These are phyloP conservation scores for Paraescarpia echinospica DNA, from an alignment of 1,140 invertebrate genomes.

Conservation along the genomic window DNA sequence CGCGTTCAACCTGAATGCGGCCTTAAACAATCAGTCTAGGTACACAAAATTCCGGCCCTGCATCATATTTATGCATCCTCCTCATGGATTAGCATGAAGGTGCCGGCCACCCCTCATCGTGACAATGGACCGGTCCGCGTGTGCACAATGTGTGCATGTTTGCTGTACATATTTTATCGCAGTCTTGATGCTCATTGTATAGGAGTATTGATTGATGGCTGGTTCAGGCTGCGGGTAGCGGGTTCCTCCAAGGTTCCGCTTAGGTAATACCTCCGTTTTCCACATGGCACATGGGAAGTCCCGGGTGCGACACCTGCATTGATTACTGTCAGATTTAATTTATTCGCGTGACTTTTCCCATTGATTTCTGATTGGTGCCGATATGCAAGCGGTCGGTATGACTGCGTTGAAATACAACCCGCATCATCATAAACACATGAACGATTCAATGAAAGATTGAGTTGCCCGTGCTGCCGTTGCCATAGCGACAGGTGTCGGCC, in stretches of 20 bases:
- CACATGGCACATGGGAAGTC: not conserved
- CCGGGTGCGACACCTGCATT: not conserved
- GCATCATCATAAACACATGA: not conserved
- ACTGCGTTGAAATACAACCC: not conserved
- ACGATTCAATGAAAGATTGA: not conserved
- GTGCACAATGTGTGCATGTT: not conserved
- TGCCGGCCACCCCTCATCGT: not conserved
- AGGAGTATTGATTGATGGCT: not conserved
- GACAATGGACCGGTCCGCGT: not conserved
- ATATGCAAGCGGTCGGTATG: not conserved
- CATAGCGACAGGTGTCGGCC: not conserved
- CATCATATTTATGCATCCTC: not conserved
- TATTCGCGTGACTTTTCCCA: not conserved
- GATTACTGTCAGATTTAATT: not conserved
- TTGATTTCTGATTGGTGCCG: not conserved
- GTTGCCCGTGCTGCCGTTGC: not conserved
- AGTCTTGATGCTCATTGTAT: not conserved
- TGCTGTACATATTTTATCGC: conserved; percentile 1
- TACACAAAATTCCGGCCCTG: not conserved
- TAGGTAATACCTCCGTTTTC: not conserved
- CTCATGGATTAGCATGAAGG: not conserved
- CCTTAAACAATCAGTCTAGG: not conserved
- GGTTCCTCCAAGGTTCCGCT: not conserved
- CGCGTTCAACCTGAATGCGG: not conserved
- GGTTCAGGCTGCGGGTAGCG: not conserved